These are phyloP conservation scores for Epizoanthus illoricatus DNA, from an alignment of 92 coral and sea anemone species.

Conservation along the genomic window DNA sequence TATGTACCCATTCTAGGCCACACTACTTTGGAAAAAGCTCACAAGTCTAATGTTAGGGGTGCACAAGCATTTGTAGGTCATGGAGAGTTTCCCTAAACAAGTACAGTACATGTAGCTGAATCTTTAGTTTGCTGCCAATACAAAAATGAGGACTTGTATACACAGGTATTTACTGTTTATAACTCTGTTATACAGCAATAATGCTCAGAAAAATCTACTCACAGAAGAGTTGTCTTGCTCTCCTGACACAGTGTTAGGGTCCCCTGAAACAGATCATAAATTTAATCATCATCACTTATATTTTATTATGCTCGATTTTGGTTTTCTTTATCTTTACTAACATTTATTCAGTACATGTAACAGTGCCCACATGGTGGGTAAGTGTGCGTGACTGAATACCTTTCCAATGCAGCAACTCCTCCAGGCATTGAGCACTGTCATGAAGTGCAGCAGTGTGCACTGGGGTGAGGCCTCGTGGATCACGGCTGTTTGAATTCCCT, in stretches of 20 bases:
- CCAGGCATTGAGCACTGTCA: constrained; percentile 81
- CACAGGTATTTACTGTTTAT: no score
- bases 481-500: constrained; percentile 88
- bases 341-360: no score
- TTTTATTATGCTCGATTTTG: neutral
- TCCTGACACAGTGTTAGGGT: constrained; percentile 73
- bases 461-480: constrained; percentile 85
- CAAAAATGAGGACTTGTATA: no score
- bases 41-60: no score
- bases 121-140: no score
- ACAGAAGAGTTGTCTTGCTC: constrained; percentile 80
- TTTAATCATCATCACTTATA: neutral
- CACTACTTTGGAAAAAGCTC: no score
- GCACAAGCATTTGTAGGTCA: no score
- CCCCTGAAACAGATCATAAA: constrained; percentile 52
- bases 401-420: constrained; percentile 66
- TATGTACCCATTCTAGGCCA: no score
- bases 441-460: constrained; percentile 96
- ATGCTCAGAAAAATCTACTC: constrained; percentile 37
- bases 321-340: neutral
- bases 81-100: no score
- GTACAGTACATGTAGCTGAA: no score
- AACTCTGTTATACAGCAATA: no score
- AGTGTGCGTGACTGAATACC: constrained; percentile 46
- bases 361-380: no score